Evolutionary conservation across 2,888 invertebrate species (phyloP).

Genomic region (Tiliacea aurago): DNA sequence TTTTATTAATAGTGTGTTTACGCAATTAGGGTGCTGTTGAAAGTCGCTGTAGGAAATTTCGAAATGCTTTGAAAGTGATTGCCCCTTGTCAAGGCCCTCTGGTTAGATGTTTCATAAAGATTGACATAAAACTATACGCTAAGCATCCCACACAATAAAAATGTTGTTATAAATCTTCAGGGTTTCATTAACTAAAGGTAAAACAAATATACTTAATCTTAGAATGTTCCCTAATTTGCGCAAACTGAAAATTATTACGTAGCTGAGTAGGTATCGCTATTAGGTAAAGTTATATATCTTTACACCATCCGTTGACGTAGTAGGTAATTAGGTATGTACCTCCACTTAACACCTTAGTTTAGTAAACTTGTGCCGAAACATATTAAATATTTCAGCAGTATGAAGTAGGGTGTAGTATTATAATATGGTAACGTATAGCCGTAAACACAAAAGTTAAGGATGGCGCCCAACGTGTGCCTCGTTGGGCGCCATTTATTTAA

Average conservation of each 20-base stretch:
- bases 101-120: neutral
- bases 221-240: conserved; percentile 1
- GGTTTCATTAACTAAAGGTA: neutral
- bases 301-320: neutral
- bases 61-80: too few relatives aligned
- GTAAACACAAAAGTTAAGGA: conserved; percentile 10
- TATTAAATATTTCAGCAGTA: conserved; percentile 57
- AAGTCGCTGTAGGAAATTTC: too few relatives aligned
- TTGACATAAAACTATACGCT: neutral
- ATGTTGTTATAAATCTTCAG: neutral
- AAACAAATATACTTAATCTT: neutral
- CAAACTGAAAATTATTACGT: neutral
- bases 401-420: conserved; percentile 32
- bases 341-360: conserved; percentile 43
- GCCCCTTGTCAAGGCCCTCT: too few relatives aligned
- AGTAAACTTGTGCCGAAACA: conserved; percentile 37
- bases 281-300: conserved; percentile 19
- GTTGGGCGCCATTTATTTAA: conserved; percentile 1
- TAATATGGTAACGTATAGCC: conserved; percentile 24
- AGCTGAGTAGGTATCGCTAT: too few relatives aligned
- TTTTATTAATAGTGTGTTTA: too few relatives aligned
- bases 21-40: too few relatives aligned
- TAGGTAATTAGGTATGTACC: neutral
- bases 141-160: neutral
- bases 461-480: conserved; percentile 23